These are phyloP conservation scores for Batillaria attramentaria DNA, from an alignment of 1,140 invertebrate species.

Conservation along the genomic window DNA sequence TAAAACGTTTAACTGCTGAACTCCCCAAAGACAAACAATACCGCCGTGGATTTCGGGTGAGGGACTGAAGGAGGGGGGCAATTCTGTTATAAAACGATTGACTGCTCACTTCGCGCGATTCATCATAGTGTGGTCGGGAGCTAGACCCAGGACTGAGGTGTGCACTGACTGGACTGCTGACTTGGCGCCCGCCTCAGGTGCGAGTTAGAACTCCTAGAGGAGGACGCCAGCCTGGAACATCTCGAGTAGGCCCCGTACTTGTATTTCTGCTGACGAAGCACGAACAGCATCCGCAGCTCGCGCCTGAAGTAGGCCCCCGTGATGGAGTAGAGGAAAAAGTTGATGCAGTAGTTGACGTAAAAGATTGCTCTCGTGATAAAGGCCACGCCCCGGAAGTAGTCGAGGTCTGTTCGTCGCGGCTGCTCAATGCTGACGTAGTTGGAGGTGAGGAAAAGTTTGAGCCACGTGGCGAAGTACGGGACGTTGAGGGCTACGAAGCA, in stretches of 20 bases:
- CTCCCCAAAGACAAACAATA: too few relatives aligned
- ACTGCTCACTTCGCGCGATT: background rate
- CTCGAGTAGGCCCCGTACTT: constrained; percentile 2
- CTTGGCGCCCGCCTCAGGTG: background rate
- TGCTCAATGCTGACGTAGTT: background rate
- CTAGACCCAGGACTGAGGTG: background rate
- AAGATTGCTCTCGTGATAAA: constrained; percentile 28
- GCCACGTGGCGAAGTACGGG: constrained; percentile 62
- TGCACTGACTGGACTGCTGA: constrained; percentile 6
- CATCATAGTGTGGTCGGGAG: background rate
- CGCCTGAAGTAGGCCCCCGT: constrained; percentile 56
- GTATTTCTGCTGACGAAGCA: constrained; percentile 7
- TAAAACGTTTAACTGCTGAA: too few relatives aligned
- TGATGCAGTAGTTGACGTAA: constrained; percentile 50
- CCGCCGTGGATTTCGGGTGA: too few relatives aligned
- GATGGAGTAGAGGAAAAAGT: constrained; percentile 68
- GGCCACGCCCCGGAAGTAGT: constrained; percentile 35
- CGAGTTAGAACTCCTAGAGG: background rate
- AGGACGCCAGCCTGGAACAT: constrained; percentile 6
- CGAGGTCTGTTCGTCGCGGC: constrained; percentile 19
- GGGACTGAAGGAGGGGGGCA: background rate
- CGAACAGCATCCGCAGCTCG: constrained; percentile 32
- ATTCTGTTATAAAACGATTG: background rate
- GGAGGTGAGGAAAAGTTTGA: constrained; percentile 46
- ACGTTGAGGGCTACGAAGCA: constrained; percentile 57